Conservation (phyloP, 2,797 vertebrate genomes). For the Hylomyscus alleni region DNA sequence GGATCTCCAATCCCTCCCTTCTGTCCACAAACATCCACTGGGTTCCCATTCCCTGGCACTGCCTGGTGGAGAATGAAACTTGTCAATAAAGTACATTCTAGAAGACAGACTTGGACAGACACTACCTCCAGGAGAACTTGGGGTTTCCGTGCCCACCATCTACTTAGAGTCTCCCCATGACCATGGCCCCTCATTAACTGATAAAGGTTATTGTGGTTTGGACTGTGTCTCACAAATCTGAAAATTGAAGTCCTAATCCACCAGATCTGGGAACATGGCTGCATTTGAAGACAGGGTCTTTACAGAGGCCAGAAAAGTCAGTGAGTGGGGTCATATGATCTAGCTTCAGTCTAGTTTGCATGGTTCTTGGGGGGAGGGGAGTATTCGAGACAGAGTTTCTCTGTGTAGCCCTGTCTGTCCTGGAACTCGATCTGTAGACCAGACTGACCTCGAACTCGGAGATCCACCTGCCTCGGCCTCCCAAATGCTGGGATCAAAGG, state of each 20-base stretch:
- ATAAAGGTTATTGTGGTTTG: neutral
- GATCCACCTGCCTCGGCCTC: neutral
- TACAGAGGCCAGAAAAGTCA: neutral
- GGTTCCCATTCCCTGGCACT: neutral
- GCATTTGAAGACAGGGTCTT: neutral
- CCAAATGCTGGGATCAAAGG: neutral
- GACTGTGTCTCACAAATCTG: neutral
- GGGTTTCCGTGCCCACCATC: neutral
- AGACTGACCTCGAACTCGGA: neutral
- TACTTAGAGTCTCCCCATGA: neutral
- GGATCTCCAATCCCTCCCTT: no score
- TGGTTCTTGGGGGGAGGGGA: neutral
- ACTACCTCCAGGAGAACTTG: neutral
- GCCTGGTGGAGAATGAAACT: neutral
- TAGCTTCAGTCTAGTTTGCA: neutral
- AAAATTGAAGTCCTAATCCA: neutral
- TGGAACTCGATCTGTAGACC: neutral
- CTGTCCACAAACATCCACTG: neutral
- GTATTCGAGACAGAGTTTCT: neutral
- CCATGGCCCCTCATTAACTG: neutral
- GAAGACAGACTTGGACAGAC: neutral
- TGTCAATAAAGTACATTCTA: neutral
- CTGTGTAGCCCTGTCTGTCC: neutral
- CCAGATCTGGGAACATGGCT: neutral
- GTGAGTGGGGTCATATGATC: neutral